phyloP scores from a whole-genome alignment of 2,888 invertebrate species.

The Trilocha varians region DNA sequence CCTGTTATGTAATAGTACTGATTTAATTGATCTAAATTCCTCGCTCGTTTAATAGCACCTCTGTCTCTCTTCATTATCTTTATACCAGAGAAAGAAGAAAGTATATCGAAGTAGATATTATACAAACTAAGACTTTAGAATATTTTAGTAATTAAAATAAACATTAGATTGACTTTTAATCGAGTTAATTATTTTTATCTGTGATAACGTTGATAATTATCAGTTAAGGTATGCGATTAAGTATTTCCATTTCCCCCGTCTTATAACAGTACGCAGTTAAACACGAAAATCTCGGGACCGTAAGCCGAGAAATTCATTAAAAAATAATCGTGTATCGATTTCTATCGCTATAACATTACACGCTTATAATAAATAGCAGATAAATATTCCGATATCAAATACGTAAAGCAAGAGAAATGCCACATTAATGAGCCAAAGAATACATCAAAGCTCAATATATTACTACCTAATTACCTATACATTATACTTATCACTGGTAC shows the following conservation, averaged over 20 bases:
- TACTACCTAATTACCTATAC: conserved; percentile 62
- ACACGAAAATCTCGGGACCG: background rate
- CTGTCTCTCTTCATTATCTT: background rate
- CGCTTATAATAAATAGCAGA: conserved; percentile 33
- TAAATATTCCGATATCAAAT: conserved; percentile 41
- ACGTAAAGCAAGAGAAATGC: conserved; percentile 57
- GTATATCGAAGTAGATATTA: background rate
- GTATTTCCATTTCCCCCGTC: background rate
- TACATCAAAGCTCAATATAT: conserved; percentile 61
- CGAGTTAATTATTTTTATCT: background rate
- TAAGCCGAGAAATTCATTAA: conserved; percentile 25
- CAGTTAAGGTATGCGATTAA: background rate
- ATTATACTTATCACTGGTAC: conserved; percentile 55
- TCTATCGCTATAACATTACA: conserved; percentile 21
- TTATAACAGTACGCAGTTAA: background rate
- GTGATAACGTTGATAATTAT: background rate
- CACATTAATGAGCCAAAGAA: conserved; percentile 54
- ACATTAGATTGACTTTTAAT: background rate
- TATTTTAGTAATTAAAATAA: background rate
- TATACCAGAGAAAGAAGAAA: background rate
- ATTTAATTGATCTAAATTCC: conserved; percentile 1
- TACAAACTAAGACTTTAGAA: background rate
- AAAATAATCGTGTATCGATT: conserved; percentile 11
- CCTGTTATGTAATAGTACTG: conserved; percentile 20
- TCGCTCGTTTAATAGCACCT: background rate